Evolutionary conservation across 2,888 invertebrate genomes (phyloP), one percentile per base, ranked within the genome.

Genomic region (Brenthis ino): DNA sequence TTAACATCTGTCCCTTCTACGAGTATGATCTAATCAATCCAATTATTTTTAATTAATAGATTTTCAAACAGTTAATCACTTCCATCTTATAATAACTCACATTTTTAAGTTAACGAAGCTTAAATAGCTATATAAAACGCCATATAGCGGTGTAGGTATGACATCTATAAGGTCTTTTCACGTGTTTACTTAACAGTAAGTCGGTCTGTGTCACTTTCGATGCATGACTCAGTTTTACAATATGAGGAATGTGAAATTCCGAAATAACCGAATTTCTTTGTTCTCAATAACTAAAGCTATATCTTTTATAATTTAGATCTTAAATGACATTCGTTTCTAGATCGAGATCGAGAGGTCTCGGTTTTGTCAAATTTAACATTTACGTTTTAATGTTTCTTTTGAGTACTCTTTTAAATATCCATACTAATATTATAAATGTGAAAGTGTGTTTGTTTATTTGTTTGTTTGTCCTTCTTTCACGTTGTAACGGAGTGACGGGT

Each of bases 211-310:
- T 72, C 68, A 68, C 72, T 72, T 73, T 73, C 71, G 73, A 64
- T 64, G 24, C 53, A 47, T 74, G 74, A 74, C 65, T 74, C 70
- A 72, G 58, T 64, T 43, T n/a, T 33, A 60, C 65, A 66, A 68
- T 70, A 69, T 61, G 65, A 65, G 69, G 72, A 70, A 72, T 72
- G 74, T 72, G 74, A 72, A 71, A 71, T 60, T 64, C 63, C 57
- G 54, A 56, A 67, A 51, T 55, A 66, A 65, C 64, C 55, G 47
- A 72, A 73, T 72, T 72, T 70, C 70, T 70, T 63, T 61, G 72
- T 53, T 70, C 72, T 65, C 64, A 47, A 72, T 72, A 61, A 55
- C 28, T 68, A 33, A 57, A 50, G 33, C 37, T 48, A 33, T 70
- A 48, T 60, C 8, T 43, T 53, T 47, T 14, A 33, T 47, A 56